Base-by-base conservation (phyloP, 2,888 invertebrate species). In the Phaonia tiefii region DNA sequence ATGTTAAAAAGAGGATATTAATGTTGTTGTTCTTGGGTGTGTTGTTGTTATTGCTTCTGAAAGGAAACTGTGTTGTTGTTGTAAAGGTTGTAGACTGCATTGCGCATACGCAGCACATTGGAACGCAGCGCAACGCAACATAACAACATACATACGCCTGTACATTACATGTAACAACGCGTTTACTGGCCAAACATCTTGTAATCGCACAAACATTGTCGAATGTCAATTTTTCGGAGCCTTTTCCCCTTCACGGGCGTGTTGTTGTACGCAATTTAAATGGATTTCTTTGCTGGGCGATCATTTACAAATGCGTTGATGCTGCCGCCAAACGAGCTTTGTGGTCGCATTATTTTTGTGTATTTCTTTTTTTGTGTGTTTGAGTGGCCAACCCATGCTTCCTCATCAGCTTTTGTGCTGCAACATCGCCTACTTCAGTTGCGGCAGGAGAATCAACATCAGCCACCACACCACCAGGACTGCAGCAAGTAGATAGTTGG, bases 1-100 rank as follows among this genome's bases (percentile, higher is more conserved):
- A 81, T 81, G 81, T 81, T 81, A 78, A 81, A 81, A 69, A 75
- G 78, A 81, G 44, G 63, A 78, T 78, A 79, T 79, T 79, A 79
- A 82, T 73, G 75, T 78, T n/a, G n/a, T n/a, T n/a, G n/a, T n/a
- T n/a, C n/a, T n/a, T n/a, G n/a, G n/a, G n/a, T n/a, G n/a, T n/a
- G n/a, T n/a, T n/a, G n/a, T n/a, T n/a, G n/a, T n/a, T n/a, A n/a
- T n/a, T n/a, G n/a, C n/a, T n/a, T n/a, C n/a, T n/a, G n/a, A n/a
- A n/a, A n/a, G n/a, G n/a, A n/a, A n/a, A n/a, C n/a, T n/a, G n/a
- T n/a, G n/a, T n/a, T n/a, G n/a, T n/a, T n/a, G n/a, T n/a, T n/a
- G n/a, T n/a, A n/a, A n/a, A n/a, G n/a, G n/a, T n/a, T n/a, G n/a
- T n/a, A 65, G 67, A 13, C 11, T 72, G 66, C 80, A 83, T 81